Evolutionary conservation across 1,140 invertebrate genomes (phyloP).

Genomic region (Drosophila leontia): DNA sequence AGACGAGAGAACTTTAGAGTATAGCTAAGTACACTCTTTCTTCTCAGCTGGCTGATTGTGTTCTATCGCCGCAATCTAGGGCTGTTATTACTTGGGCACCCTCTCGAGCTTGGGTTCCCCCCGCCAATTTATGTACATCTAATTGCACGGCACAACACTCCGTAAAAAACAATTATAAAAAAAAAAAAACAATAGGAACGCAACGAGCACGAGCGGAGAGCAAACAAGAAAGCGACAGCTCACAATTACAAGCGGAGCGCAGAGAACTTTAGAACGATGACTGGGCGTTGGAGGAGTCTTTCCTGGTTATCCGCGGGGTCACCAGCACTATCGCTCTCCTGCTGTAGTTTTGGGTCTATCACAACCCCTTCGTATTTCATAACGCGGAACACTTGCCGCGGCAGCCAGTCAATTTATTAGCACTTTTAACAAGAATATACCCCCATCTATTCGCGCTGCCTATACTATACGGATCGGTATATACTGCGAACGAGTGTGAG

Average conservation of each 20-base stretch:
- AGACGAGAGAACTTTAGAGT: conserved; percentile 32
- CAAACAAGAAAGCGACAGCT: conserved; percentile 31
- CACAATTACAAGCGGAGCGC: conserved; percentile 30
- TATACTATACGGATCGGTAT: conserved; percentile 53
- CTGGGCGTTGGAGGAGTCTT: conserved; percentile 28
- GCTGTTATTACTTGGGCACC: conserved; percentile 27
- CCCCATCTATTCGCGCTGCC: conserved; percentile 62
- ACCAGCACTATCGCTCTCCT: conserved; percentile 26
- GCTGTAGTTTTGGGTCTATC: conserved; percentile 11
- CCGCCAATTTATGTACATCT: conserved; percentile 57
- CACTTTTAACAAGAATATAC: conserved; percentile 73
- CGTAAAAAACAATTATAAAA: conserved; percentile 25
- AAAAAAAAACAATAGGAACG: conserved; percentile 16
- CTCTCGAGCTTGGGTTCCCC: conserved; percentile 23
- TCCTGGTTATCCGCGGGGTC: conserved; percentile 9
- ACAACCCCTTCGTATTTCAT: conserved; percentile 50
- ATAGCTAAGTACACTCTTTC: neutral
- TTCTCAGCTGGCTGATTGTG: conserved; percentile 27
- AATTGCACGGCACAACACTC: conserved; percentile 49
- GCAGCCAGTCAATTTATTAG: conserved; percentile 75
- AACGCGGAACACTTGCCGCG: conserved; percentile 65
- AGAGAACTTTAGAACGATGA: conserved; percentile 62
- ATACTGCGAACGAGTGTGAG: conserved; percentile 10
- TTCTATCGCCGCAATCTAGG: conserved; percentile 17
- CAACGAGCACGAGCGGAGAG: conserved; percentile 28